These are phyloP conservation scores for Chrysochloris asiatica DNA, from an alignment of 2,113 vertebrate genomes.

Conservation along the genomic window DNA sequence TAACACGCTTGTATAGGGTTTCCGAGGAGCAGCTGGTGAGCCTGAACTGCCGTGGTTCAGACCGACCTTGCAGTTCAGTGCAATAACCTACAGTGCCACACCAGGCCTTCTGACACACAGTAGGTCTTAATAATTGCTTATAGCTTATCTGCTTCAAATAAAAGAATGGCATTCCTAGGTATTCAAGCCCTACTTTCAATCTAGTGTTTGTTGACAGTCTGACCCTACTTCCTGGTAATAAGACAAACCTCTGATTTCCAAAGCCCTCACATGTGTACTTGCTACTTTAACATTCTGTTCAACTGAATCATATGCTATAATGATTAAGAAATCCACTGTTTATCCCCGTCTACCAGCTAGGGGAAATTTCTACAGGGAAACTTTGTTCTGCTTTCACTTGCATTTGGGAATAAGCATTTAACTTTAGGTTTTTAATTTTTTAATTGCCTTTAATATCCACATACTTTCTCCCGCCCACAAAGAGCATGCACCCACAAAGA, in stretches of 20 bases:
- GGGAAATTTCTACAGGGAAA: conserved; percentile 64
- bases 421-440: background rate
- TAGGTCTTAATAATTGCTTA: background rate
- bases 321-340: conserved; percentile 60
- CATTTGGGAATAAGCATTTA: background rate
- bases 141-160: background rate
- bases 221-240: background rate
- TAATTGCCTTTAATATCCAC: background rate
- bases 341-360: background rate
- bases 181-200: background rate
- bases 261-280: background rate
- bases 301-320: conserved; percentile 38
- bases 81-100: too few species aligned
- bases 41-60: too few species aligned
- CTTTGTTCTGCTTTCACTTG: conserved; percentile 66
- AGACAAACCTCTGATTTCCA: conserved; percentile 26
- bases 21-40: too few species aligned
- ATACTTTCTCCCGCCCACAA: background rate
- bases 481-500: background rate
- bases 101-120: background rate
- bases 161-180: background rate
- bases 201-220: conserved; percentile 32
- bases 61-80: too few species aligned
- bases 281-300: conserved; percentile 54
- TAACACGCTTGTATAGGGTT: too few species aligned